A percentile compares a stretch with the other conserved stretches of the same genome.
These are phyloP conservation scores for Ceuthmochares aereus DNA, from an alignment of 2,113 vertebrate genomes.

Conservation along the genomic window DNA sequence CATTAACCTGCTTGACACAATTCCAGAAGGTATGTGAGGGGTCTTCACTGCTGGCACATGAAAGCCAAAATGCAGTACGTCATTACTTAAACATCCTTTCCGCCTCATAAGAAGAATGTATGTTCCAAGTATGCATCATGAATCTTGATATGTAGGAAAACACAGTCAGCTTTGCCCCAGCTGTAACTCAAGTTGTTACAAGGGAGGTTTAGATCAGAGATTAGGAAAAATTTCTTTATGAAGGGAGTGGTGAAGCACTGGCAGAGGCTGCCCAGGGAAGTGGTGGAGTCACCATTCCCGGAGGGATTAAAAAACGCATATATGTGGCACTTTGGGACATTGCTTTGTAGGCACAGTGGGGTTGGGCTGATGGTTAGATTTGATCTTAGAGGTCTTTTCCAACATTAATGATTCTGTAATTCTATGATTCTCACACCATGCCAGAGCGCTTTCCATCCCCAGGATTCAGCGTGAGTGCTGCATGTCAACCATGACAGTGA, in stretches of 20 bases:
- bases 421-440: too few species aligned
- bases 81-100: background rate
- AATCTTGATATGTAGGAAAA: background rate
- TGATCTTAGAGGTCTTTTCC: too few species aligned
- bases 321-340: too few species aligned
- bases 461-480: background rate
- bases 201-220: too few species aligned
- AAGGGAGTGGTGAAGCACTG: too few species aligned
- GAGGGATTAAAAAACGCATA: too few species aligned
- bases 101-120: background rate
- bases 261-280: too few species aligned
- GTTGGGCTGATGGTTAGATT: too few species aligned
- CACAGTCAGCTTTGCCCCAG: background rate
- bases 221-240: too few species aligned
- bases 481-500: background rate
- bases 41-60: rapidly evolving
- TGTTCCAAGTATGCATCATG: background rate
- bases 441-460: background rate
- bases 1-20: background rate
- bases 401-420: too few species aligned
- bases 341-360: too few species aligned
- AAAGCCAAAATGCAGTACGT: background rate
- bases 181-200: background rate
- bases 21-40: background rate
- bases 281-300: too few species aligned